A percentile compares a stretch with the other conserved stretches of the same genome.
phyloP scores from a whole-genome alignment of 1,140 invertebrate species.

The Odontomachus brunneus region DNA sequence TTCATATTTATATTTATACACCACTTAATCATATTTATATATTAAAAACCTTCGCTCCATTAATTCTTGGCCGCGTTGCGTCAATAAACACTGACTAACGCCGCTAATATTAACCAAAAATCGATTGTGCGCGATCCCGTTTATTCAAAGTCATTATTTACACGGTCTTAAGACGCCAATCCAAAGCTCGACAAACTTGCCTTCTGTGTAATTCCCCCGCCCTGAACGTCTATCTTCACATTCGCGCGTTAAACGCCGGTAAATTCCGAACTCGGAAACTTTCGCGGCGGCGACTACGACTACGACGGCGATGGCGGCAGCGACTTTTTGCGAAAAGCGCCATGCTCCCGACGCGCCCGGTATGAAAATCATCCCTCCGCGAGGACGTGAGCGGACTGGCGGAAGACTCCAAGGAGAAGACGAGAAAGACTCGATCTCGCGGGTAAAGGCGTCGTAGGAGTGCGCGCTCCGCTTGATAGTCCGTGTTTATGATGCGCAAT shows the following conservation, averaged over 20 bases:
- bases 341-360: constrained; percentile 25
- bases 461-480: background rate
- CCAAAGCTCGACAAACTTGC: background rate
- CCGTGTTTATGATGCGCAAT: constrained; percentile 23
- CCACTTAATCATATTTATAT: background rate
- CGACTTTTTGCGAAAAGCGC: constrained; percentile 18
- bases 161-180: background rate
- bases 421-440: constrained; percentile 6
- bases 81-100: too few species aligned
- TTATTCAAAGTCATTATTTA: background rate
- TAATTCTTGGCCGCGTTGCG: background rate
- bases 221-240: background rate
- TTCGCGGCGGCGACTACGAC: too few species aligned
- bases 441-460: background rate
- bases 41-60: background rate
- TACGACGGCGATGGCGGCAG: background rate
- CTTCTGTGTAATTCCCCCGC: background rate
- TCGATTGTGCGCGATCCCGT: background rate
- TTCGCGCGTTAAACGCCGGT: constrained; percentile 12
- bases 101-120: background rate
- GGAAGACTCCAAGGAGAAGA: background rate
- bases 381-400: constrained; percentile 35
- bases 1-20: too few species aligned
- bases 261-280: constrained; percentile 28
- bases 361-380: constrained; percentile 39